Base-by-base conservation (phyloP, 2,888 invertebrate genomes). In the Nycteola revayana region DNA sequence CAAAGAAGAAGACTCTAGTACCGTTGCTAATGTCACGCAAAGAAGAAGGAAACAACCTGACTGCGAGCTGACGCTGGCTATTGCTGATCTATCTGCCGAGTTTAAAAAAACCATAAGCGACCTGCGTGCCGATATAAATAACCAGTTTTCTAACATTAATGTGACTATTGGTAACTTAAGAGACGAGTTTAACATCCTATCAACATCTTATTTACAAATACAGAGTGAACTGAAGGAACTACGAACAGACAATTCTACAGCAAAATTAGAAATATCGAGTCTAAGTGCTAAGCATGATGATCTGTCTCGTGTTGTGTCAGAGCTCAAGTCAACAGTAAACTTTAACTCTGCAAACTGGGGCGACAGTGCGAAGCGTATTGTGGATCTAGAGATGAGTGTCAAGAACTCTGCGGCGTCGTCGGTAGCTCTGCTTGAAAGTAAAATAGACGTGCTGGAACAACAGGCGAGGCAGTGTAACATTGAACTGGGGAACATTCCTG, bases 21-120 rank as follows among this genome's bases (percentile, higher is more conserved):
- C n/a, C n/a, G n/a, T n/a, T n/a, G n/a, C n/a, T n/a, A n/a, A n/a
- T n/a, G n/a, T n/a, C n/a, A n/a, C n/a, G n/a, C n/a, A 3, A 24
- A 14, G 20, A 28, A 27, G 21, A 10, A 7, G 28, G 21, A 28
- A 28, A 3, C 28, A 28, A 7, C 28, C 28, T 5, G 28, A 28
- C 1, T 28, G 28, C n/a, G 28, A 28, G n/a, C n/a, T 28, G 3
- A 20, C 28, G 1, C n/a, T 3, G n/a, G 28, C 21, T 9, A 28
- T 28, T 3, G n/a, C 20, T 3, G 1, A 3, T n/a, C 9, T 28
- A 7, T 7, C 20, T 3, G 10, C 2, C 1, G 20, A 28, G n/a
- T 2, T 28, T 2, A 20, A 10, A 3, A 9, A 20, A 10, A n/a
- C 1, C 2, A 10, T 28, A 4, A n/a, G 7, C 3, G 20, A 9